Conservation (phyloP, 2,797 vertebrate species). For the Sebastes dallii region DNA sequence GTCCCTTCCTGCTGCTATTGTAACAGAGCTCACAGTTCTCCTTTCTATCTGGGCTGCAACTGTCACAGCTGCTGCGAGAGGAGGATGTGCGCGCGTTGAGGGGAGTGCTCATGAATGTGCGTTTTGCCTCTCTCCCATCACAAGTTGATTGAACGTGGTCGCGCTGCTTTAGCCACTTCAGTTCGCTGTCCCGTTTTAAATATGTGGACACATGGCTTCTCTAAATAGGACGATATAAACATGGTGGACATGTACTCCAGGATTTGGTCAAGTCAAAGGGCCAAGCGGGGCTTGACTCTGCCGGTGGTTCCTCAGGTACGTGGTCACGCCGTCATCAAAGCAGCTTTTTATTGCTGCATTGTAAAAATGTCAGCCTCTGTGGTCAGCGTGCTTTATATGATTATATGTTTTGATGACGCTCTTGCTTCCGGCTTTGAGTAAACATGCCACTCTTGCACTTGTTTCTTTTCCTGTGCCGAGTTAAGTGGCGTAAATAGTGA, state of each 20-base stretch:
- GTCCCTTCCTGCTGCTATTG: slow-evolving; percentile 71
- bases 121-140: background rate
- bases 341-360: background rate
- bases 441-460: slow-evolving; percentile 12
- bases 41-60: slow-evolving; percentile 69
- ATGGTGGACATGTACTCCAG: slow-evolving; percentile 76
- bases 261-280: slow-evolving; percentile 40
- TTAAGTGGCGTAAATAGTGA: background rate
- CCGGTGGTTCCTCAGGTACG: slow-evolving; percentile 67
- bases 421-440: slow-evolving; percentile 61
- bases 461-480: slow-evolving; percentile 52
- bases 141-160: background rate
- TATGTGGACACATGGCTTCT: slow-evolving; percentile 34
- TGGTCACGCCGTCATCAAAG: background rate
- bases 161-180: background rate
- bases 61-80: slow-evolving; percentile 57
- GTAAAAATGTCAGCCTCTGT: background rate
- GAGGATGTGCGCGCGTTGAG: slow-evolving; percentile 41
- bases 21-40: slow-evolving; percentile 74
- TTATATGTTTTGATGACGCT: background rate
- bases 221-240: slow-evolving; percentile 8
- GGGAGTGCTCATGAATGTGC: background rate
- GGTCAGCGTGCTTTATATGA: background rate
- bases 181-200: background rate
- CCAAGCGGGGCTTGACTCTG: slow-evolving; percentile 52